A percentile compares a stretch with the other conserved stretches of the same genome.
phyloP scores from a whole-genome alignment of 2,113 vertebrate species.

The Arvicanthis niloticus region DNA sequence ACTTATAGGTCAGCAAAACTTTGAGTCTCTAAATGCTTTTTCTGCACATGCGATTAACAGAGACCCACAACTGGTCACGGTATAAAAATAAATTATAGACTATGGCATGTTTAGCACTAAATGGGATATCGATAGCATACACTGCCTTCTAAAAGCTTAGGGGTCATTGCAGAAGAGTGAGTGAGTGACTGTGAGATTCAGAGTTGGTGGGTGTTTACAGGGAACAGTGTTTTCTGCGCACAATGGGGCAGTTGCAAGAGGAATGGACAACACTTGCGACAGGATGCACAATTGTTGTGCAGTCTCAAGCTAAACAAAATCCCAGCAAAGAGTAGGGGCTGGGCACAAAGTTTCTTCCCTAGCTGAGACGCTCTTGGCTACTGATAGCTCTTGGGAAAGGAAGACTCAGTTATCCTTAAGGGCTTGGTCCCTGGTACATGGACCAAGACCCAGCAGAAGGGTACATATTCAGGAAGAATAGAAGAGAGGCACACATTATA shows the following conservation, averaged over 20 bases:
- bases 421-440: accelerated
- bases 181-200: not conserved
- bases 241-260: not conserved
- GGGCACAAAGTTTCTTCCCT: not conserved
- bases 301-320: not conserved
- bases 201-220: no score
- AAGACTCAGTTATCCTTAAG: not conserved
- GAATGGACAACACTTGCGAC: not conserved
- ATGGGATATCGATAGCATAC: not conserved
- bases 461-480: not conserved
- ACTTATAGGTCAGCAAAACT: not conserved
- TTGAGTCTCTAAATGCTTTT: not conserved
- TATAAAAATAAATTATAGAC: not conserved
- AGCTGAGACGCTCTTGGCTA: not conserved
- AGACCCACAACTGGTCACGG: not conserved
- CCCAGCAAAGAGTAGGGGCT: not conserved
- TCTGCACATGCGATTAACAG: not conserved
- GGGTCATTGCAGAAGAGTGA: not conserved
- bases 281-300: not conserved
- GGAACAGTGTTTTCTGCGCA: not conserved
- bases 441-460: not conserved
- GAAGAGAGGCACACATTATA: not conserved
- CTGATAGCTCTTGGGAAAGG: no score
- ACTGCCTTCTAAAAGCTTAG: not conserved
- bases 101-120: not conserved